Conservation (phyloP, 1,140 invertebrate genomes). For the Anadara kagoshimensis region DNA sequence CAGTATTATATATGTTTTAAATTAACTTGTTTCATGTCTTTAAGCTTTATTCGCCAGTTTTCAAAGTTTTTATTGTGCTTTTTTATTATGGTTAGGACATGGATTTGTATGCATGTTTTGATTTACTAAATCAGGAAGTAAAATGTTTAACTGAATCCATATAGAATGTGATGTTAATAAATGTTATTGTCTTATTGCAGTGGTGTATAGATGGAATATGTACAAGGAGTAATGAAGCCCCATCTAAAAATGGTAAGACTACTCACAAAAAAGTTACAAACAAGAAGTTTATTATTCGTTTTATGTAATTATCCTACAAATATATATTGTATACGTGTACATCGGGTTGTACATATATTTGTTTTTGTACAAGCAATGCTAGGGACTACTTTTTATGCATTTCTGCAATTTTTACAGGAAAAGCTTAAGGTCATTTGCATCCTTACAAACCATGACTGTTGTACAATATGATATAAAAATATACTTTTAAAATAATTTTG, state of each 20-base stretch:
- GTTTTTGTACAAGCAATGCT: neutral
- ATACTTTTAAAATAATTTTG: too few species aligned
- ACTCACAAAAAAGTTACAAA: neutral
- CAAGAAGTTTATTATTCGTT: neutral
- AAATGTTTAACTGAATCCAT: neutral
- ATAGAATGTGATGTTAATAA: neutral
- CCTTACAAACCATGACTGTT: too few species aligned
- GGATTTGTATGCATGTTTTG: too few species aligned
- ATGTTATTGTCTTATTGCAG: constrained; percentile 16
- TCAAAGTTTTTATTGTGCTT: too few species aligned
- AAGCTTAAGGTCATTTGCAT: neutral
- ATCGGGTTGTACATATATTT: neutral
- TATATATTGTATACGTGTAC: neutral
- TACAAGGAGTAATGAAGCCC: constrained; percentile 23
- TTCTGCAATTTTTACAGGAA: neutral
- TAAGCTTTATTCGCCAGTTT: too few species aligned
- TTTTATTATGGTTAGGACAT: too few species aligned
- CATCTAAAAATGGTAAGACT: constrained; percentile 24
- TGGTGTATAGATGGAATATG: constrained; percentile 42
- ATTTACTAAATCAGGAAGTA: too few species aligned
- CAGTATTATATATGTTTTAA: too few species aligned
- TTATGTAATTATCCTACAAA: neutral
- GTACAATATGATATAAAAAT: too few species aligned
- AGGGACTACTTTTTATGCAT: neutral
- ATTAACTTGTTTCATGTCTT: too few species aligned